Base-by-base conservation (phyloP, 1,140 invertebrate species). In the Magallana ariakensis region DNA sequence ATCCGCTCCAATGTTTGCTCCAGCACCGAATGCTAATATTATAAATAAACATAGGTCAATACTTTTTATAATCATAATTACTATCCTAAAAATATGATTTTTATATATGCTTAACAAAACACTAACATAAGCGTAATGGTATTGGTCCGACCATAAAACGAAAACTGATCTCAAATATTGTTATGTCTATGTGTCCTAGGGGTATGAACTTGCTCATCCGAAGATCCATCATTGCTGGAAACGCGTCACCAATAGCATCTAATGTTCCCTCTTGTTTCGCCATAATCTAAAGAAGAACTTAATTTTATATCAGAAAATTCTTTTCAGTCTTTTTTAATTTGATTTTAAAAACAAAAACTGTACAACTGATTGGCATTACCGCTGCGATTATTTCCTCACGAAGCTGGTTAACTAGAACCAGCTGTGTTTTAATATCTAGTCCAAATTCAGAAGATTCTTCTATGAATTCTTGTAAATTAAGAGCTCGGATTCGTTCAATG, bases 21-120 rank as follows among this genome's bases (percentile, higher is more conserved):
- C 84, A 13, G 88, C 86, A 55, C 88, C 88, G 60, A 89, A 89
- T 6, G 62, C 88, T 89, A 13, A 55, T 60, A 82, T 15, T 13
- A 15, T 7, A 66, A 9, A 86, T 13, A 66, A 66, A 33, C 11
- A 46, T 46, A 46, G 33, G 33, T 46, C 10, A 19, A 16, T 83
- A 19, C 8, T 16, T 26, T 22, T 26, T n/a, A 83, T 83, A 19
- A 13, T 11, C 5, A 83, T 16, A 5, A 22, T 8, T 16, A 56
- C 53, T 15, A 1, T 16, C 8, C 13, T n/a, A 6, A 11, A 13
- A 60, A 13, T 60, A 60, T 60, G 5, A 60, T 13, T n/a, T 13
- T 15, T 13, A 60, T 13, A 60, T 83, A 54, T 56, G 15, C 11
- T 5, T 54, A 11, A 11, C 80, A 22, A 56, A 56, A 16, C 26